Base-by-base conservation (phyloP, 2,888 invertebrate species). In the Melieria crassipennis region DNA sequence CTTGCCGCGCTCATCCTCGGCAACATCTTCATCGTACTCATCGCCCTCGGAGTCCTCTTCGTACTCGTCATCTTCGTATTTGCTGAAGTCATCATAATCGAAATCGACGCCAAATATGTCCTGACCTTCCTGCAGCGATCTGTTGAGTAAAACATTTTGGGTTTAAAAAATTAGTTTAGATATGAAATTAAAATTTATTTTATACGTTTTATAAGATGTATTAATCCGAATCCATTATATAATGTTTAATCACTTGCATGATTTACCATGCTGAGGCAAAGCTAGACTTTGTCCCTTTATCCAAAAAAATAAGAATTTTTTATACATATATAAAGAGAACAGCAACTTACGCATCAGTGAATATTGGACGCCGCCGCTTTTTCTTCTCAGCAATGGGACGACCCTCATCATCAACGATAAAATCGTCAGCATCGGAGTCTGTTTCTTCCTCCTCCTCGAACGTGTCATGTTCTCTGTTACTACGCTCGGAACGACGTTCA, bases 31-130 rank as follows among this genome's bases (percentile, higher is more conserved):
- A 70, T 94, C 90, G 78, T 95, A 94, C 75, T 94, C 93, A 9
- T 94, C 94, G 3, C 94, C 94, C 63, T 87, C 86, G 47, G 94
- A 94, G 65, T 94, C 94, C 65, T 85, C 85, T 79, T 95, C 94
- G 74, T 94, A 94, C 72, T 86, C 86, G 76, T 95, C 95, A 68
- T 95, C 94, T 6, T 92, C 95, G 82, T 94, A 94, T 82, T 94
- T 94, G 68, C 92, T 92, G 86, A 96, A 94, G 78, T 96, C 96
- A 73, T 95, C 95, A 83, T 94, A 96, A 83, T 96, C 98, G 87
- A 99, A 98, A 85, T 99, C 99, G n/a, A 98, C 97, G 46, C 99
- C 99, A 85, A 99, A 99, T 77, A 99, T 97, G 84, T 99, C 99
- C 86, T 98, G 98, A 68, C 99, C 99, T 86, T 99, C 97, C 91